A percentile compares a stretch with the other conserved stretches of the same genome.
Evolutionary conservation across 2,888 invertebrate genomes (phyloP).

Genomic region (Suillia variegata): DNA sequence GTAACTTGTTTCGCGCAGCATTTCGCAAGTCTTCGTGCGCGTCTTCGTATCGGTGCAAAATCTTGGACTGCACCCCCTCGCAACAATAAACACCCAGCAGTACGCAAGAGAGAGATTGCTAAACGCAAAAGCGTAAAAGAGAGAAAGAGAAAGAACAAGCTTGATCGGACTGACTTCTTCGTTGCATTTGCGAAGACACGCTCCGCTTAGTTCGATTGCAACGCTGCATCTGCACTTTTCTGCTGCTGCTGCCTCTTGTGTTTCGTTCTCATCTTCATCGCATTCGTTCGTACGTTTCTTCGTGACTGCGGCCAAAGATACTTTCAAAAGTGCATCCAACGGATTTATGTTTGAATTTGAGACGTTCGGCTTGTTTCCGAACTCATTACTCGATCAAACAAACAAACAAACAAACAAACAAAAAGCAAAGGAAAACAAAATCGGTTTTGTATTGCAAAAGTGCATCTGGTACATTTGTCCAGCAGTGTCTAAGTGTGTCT

Average conservation of each 20-base stretch:
- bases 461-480: not conserved
- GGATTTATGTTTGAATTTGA: slow-evolving; percentile 1
- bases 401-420: not conserved
- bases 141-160: too few relatives aligned
- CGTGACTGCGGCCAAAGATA: not conserved
- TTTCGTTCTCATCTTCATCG: not conserved
- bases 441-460: not conserved
- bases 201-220: too few relatives aligned
- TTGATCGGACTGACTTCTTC: too few relatives aligned
- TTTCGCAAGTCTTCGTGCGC: not conserved
- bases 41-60: too few relatives aligned
- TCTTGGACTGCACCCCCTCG: too few relatives aligned
- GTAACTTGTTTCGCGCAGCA: slow-evolving; percentile 13
- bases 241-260: not conserved
- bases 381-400: not conserved
- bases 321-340: not conserved
- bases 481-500: too few relatives aligned
- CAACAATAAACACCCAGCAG: not conserved
- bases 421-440: not conserved
- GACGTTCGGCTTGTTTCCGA: not conserved
- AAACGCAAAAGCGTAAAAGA: too few relatives aligned
- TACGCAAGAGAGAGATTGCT: too few relatives aligned
- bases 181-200: too few relatives aligned
- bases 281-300: slow-evolving; percentile 3
- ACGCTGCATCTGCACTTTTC: too few relatives aligned